Evolutionary conservation across 2,888 invertebrate genomes (phyloP), one percentile per base, ranked within the genome.

Genomic region (Phengaris arion): DNA sequence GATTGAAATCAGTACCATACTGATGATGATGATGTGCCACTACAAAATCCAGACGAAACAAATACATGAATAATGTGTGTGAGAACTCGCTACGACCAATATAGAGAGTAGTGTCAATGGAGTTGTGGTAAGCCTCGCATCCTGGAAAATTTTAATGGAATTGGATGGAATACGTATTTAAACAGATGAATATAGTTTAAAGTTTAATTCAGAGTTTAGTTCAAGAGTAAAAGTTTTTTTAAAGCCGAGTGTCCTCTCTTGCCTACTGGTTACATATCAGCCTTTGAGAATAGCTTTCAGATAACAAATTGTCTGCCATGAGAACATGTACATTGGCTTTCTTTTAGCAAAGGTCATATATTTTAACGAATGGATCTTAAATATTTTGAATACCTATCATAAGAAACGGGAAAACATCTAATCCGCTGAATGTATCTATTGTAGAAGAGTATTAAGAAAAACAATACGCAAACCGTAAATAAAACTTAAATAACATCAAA

Each of bases 31-130:
- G 22, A 10, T 59, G 59, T 1, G 0, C 35, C 12, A 45, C 35
- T 64, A 6, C 15, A 64, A 64, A 72, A 72, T 72, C 13, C 35
- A 13, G n/a, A 52, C 13, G 54, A 13, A 72, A 72, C 72, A 72
- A 72, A 72, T 22, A 72, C 72, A 72, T 72, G 54, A 54, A 54
- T 72, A 52, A 72, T 72, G 35, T 72, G 35, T 35, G 72, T 52
- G 72, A 54, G 52, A 70, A 70, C 12, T 0, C 13, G 54, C 10
- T 54, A 54, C 35, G 35, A 35, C 72, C 45, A 12, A 64, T 64
- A 35, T 1, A 52, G 52, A 52, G 52, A 64, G 45, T 64, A 64
- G 64, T 64, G 64, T 45, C 35, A 45, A 64, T 64, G 64, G 59
- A 12, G 12, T 12, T 64, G 35, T 9, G 64, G 64, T 64, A 12